Evolutionary conservation across 2,113 vertebrate species (phyloP), one percentile per base, ranked within the genome.

Genomic region (Prochilodus magdalenae): DNA sequence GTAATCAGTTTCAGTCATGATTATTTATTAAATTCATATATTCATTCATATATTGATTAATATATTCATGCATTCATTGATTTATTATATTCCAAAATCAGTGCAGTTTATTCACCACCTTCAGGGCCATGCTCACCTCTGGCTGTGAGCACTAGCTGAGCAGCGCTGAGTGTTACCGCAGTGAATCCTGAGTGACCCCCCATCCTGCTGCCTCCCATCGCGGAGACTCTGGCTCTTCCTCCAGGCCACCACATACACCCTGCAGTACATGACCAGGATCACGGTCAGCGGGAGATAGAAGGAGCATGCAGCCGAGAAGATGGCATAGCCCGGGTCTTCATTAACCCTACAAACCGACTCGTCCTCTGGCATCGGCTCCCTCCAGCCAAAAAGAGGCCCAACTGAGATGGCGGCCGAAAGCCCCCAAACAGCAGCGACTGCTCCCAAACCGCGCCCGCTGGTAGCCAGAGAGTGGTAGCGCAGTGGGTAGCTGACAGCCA

Each of bases 191-290:
- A 99, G 93, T 0, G 91, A 96, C 83, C 97, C 96, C 20, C 94
- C 94, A 44, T 96, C 96, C 0, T 94, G 44, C 92, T 88, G n/a
- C 97, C 94, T 0, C 89, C 92, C 22, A 77, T 93, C 60, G 95
- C 90, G 24, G 93, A 94, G 59, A 18, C 65, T 60, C 44, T 91
- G 92, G 40, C 91, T 96, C 59, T 97, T 95, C 47, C 94, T 91
- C 71, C 91, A 94, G 73, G 96, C 98, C 87, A 99, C 97, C 0
- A 95, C 90, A 0, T 99, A 99, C 16, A 99, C 97, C 0, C 96
- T 92, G 86, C 96, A 98, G 89, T 99, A 99, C 98, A 98, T 99
- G 82, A 95, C 91, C 83, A 99, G 82, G 87, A 98, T 99, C 88
- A 99, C 95, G 67, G 91, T 77, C 77, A 99, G 89, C 0, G 98